A percentile compares a stretch with the other conserved stretches of the same genome.
phyloP scores from a whole-genome alignment of 2,797 vertebrate species.

The Xyrichtys novacula region DNA sequence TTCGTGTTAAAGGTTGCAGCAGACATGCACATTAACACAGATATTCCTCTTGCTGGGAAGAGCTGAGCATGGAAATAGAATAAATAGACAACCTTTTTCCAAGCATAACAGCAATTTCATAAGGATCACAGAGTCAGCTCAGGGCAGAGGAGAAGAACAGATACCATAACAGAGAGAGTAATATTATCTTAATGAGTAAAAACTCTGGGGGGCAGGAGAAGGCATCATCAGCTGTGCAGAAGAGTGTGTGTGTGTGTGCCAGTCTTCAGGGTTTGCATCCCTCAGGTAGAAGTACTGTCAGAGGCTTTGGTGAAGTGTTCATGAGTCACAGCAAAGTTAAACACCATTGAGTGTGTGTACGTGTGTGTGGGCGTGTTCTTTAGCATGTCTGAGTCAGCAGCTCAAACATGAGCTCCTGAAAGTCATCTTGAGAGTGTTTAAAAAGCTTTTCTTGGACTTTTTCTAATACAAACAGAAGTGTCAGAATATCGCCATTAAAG shows the following conservation, averaged over 20 bases:
- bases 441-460: no score
- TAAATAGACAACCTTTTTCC: constrained; percentile 55
- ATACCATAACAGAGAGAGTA: constrained; percentile 59
- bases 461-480: no score
- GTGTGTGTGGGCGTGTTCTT: constrained; percentile 13
- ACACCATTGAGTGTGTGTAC: constrained; percentile 14
- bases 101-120: constrained; percentile 60
- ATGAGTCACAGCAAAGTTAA: constrained; percentile 33
- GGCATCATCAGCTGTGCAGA: background rate
- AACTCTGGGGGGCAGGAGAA: constrained; percentile 17
- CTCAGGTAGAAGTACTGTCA: constrained; percentile 29
- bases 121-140: constrained; percentile 42
- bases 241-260: background rate
- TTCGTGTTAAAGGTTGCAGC: constrained; percentile 1
- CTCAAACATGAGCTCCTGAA: no score
- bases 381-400: no score
- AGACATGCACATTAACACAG: constrained; percentile 18
- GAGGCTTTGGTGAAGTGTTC: constrained; percentile 23
- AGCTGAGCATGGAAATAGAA: constrained; percentile 30
- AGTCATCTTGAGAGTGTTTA: no score
- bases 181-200: constrained; percentile 69
- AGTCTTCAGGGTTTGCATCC: constrained; percentile 7
- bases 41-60: constrained; percentile 33
- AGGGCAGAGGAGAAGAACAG: constrained; percentile 44
- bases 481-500: no score